Base-by-base conservation (phyloP, 2,113 vertebrate genomes). In the Meles meles region DNA sequence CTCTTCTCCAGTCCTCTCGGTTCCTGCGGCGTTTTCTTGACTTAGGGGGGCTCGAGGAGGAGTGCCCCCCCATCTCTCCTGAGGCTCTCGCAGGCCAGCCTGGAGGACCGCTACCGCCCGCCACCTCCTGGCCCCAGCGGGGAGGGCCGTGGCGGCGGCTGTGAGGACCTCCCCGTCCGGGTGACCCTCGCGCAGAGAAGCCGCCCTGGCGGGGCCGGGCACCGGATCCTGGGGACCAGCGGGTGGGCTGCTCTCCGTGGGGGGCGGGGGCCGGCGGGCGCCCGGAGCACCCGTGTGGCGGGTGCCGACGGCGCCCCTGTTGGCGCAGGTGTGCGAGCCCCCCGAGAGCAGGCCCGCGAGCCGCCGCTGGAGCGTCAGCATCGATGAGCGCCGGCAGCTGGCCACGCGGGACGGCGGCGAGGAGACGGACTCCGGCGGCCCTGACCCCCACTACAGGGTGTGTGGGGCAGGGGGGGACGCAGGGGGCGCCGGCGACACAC, bases 291-390 rank as follows among this genome's bases (percentile, higher is more conserved):
- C 2, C 31, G 23, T 1, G 12, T 2, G 7, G 37, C 47, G 7
- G 0, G 29, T 3, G 31, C 10, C 0, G 0, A 47, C 21, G 10
- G 5, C 37, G 4, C 21, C 14, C 6, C 63, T 71, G 57, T 94
- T 52, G 15, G 65, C 11, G 0, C 92, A 98, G 98, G 97, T 97
- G 72, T 39, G 82, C 7, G 77, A 97, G 47, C 91, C 86, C 0
- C 92, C 15, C 0, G 20, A 29, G 31, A 79, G 2, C 88, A 1
- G 20, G 47, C 1, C 0, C n/a, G n/a, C 5, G 0, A 4, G 44
- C 72, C 86, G 67, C 39, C 93, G 12, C 91, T 95, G 98, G 97
- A 95, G 67, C 61, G 0, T 96, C 21, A 93, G 96, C 98, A 97
- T 95, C 1, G 88, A 97, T 0, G 91, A 97, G 57, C 96, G 92